Base-by-base conservation (phyloP, 2,888 invertebrate genomes). In the Campaea margaritaria region DNA sequence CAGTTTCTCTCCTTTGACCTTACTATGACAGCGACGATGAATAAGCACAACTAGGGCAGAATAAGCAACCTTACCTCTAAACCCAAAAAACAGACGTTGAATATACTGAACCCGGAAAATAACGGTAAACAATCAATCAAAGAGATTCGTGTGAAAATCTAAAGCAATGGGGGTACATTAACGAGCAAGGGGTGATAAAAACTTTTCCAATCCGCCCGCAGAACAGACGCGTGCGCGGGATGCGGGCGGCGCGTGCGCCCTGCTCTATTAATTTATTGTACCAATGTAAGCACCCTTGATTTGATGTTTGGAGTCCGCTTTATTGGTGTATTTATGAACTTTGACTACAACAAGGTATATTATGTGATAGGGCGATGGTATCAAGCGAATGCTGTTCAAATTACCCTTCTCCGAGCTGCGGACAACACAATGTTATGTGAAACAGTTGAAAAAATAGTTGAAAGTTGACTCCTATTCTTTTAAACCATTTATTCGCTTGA, bases 151-250 rank as follows among this genome's bases (percentile, higher is more conserved):
- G 86, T 87, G 87, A 86, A 85, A 86, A 89, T 87, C 77, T 83
- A 85, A 83, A 79, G 73, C 80, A 74, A 90, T 90, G 79, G 70
- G 89, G 89, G 89, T 82, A 83, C 79, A 81, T 65, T 69, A 82
- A 83, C 78, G 72, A 70, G 70, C 65, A 75, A 72, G 79, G 86
- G 85, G 78, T 86, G 89, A 88, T 85, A 86, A 81, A 75, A 21
- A 71, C 57, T 58, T 65, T 63, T 56, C 60, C 62, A 73, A 67
- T 60, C 64, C 21, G 55, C 78, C 76, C 81, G 81, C 79, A 80
- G 72, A 59, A 55, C 14, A 21, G 82, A 64, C 87, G 82, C 85
- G 86, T 81, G 87, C 75, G 77, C 46, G 1, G 27, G 14, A 67
- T 67, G 69, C 69, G 69, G 67, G 69, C 51, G 58, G 52, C 82